phyloP scores from a whole-genome alignment of 2,797 vertebrate species.

The Sphenodon punctatus region DNA sequence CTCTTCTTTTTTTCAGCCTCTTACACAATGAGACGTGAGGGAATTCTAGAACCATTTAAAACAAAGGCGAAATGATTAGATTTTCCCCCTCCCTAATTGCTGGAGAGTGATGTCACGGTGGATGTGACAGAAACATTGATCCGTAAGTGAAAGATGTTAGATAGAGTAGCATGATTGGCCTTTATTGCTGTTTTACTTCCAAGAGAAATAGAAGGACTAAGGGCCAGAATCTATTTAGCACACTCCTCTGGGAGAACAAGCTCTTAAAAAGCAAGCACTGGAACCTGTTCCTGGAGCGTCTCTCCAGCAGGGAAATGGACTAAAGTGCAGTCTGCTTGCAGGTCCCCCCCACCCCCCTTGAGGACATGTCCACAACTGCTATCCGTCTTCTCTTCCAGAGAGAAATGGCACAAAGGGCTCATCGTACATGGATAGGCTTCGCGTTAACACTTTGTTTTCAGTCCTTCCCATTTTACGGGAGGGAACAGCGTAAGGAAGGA shows the following conservation, averaged over 20 bases:
- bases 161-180: not conserved
- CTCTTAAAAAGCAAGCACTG: slow-evolving; percentile 21
- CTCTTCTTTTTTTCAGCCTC: slow-evolving; percentile 63
- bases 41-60: slow-evolving; percentile 72
- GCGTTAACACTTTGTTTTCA: not conserved
- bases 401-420: not conserved
- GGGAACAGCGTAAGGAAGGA: not conserved
- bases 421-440: not conserved
- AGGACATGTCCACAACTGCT: not conserved
- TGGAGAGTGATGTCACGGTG: slow-evolving; percentile 58
- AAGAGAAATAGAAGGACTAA: slow-evolving; percentile 28
- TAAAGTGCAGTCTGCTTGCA: not conserved
- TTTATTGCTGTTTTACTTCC: slow-evolving; percentile 26
- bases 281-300: slow-evolving; percentile 33
- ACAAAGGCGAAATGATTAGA: slow-evolving; percentile 73
- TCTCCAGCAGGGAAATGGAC: not conserved
- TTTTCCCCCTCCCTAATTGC: slow-evolving; percentile 73
- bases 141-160: slow-evolving; percentile 31
- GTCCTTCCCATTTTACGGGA: not conserved
- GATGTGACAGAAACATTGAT: slow-evolving; percentile 38
- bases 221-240: slow-evolving; percentile 45
- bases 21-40: slow-evolving; percentile 71
- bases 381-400: fast-evolving
- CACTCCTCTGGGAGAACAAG: slow-evolving; percentile 19
- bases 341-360: not conserved